Conservation (phyloP, 2,888 invertebrate genomes). For the Pterobdella sp. region DNA sequence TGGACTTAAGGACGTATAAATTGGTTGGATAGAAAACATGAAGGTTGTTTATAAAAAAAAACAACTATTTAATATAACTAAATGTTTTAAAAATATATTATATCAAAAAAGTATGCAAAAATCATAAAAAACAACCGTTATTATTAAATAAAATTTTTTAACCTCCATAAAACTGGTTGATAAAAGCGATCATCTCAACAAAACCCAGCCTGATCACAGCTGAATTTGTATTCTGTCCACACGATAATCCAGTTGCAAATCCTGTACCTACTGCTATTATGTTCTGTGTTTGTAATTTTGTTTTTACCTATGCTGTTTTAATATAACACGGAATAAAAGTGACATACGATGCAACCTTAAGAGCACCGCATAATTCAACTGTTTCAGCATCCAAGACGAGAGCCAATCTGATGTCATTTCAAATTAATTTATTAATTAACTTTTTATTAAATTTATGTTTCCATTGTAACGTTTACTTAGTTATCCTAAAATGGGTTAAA, state of each 20-base stretch:
- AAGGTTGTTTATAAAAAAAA: too few species aligned
- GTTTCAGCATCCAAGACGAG: conserved; percentile 92
- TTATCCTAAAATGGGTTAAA: too few species aligned
- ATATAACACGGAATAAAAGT: too few species aligned
- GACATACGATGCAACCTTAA: conserved; percentile 75
- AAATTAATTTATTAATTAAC: too few species aligned
- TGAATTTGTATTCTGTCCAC: conserved; percentile 95
- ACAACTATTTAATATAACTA: too few species aligned
- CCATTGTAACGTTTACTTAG: too few species aligned
- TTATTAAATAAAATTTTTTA: not conserved
- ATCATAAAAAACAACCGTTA: not conserved
- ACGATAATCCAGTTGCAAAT: conserved; percentile 84
- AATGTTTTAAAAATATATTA: not conserved
- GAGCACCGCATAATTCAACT: conserved; percentile 94
- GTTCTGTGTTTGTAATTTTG: too few species aligned
- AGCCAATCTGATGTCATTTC: conserved; percentile 52
- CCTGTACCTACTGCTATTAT: conserved; percentile 96
- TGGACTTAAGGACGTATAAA: too few species aligned
- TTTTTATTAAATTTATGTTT: too few species aligned
- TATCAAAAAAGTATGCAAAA: not conserved
- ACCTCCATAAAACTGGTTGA: conserved; percentile 55
- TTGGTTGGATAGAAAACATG: too few species aligned
- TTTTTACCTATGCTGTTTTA: too few species aligned
- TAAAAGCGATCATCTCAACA: conserved; percentile 97
- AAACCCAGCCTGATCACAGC: conserved; percentile 92